Percentiles rank a stretch among this genome's conserved stretches.
Conservation (phyloP, 2,113 vertebrate genomes). For the Donacobius atricapilla region DNA sequence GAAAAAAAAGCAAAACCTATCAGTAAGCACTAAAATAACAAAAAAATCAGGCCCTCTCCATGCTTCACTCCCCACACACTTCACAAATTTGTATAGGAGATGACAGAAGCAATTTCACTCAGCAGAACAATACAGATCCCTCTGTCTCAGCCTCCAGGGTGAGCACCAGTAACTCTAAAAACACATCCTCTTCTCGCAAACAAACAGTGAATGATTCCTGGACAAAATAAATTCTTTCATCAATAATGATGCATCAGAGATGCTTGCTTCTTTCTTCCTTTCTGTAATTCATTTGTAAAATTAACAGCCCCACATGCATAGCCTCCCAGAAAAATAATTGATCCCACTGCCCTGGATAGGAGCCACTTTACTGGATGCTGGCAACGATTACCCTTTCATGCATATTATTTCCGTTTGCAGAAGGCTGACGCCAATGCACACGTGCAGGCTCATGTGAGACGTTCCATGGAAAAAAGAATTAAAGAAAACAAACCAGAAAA, state of each 20-base stretch:
- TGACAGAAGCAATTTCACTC: not conserved
- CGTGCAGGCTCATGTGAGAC: constrained; percentile 27
- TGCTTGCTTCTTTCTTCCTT: not conserved
- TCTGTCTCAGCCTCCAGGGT: not conserved
- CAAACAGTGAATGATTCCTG: rapidly evolving
- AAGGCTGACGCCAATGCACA: constrained; percentile 75
- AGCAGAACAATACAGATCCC: not conserved
- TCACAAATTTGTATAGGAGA: not conserved
- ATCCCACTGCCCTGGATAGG: constrained; percentile 6
- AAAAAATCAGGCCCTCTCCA: not conserved
- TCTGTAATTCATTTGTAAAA: constrained; percentile 24
- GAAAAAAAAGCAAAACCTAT: not conserved
- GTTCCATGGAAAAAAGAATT: not conserved
- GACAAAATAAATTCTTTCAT: not conserved
- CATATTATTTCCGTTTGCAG: constrained; percentile 57
- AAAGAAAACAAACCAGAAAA: constrained; percentile 43
- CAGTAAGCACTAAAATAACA: not conserved
- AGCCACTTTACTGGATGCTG: constrained; percentile 4
- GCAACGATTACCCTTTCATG: not conserved
- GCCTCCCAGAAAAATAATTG: not conserved
- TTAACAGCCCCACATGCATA: not conserved
- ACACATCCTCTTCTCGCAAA: not conserved
- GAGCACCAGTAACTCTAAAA: not conserved
- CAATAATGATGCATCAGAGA: not conserved
- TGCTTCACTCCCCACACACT: not conserved